phyloP scores from a whole-genome alignment of 2,113 vertebrate species.

The Mobula hypostoma region DNA sequence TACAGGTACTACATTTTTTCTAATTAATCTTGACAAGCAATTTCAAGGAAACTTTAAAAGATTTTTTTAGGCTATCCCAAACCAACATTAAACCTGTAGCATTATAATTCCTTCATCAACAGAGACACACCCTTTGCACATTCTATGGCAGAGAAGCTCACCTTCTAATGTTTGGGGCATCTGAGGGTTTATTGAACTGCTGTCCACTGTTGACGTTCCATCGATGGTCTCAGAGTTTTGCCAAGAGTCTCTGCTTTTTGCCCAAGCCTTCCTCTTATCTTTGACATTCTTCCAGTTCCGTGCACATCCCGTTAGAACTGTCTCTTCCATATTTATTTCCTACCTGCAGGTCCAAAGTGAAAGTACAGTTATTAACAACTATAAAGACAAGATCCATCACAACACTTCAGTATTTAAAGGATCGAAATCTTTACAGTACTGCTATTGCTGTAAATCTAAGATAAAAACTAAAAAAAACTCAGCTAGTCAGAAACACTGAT shows the following conservation, averaged over 20 bases:
- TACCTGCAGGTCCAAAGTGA: not conserved
- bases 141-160: not conserved
- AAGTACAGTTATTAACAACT: not conserved
- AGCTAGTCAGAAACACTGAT: too few relatives aligned
- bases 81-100: not conserved
- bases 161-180: slow-evolving; percentile 53
- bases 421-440: too few relatives aligned
- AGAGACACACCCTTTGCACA: not conserved
- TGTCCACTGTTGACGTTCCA: slow-evolving; percentile 49
- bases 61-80: not conserved
- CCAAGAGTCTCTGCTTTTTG: slow-evolving; percentile 80
- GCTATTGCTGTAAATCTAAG: too few relatives aligned
- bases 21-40: not conserved
- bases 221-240: slow-evolving; percentile 68
- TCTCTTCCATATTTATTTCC: slow-evolving; percentile 54
- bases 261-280: slow-evolving; percentile 76
- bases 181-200: slow-evolving; percentile 46
- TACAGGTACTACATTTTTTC: not conserved
- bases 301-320: slow-evolving; percentile 46
- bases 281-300: slow-evolving; percentile 61
- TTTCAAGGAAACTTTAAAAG: not conserved
- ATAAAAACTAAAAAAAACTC: too few relatives aligned
- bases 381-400: not conserved
- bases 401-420: not conserved
- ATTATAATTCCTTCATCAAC: not conserved